phyloP scores from a whole-genome alignment of 2,888 invertebrate genomes.

The Megastigmus dorsalis region DNA sequence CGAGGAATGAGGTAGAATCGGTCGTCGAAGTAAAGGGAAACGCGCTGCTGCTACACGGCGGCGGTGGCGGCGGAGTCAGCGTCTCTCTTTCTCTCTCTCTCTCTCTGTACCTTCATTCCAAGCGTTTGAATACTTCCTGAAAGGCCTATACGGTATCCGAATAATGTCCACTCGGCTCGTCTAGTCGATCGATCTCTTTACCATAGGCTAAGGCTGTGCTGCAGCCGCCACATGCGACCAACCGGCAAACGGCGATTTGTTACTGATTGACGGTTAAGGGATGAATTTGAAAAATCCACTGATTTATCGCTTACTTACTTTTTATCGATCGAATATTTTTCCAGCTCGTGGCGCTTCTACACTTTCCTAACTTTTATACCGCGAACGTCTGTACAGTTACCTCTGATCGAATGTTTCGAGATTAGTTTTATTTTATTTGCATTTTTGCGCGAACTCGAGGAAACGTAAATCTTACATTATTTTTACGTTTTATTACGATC shows the following conservation, averaged over 20 bases:
- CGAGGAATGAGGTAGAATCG: conserved; percentile 9
- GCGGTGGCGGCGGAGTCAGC: neutral
- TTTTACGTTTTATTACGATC: no score
- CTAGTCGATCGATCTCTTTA: conserved; percentile 36
- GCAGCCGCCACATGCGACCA: no score
- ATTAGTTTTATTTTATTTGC: no score
- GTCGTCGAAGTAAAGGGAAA: neutral
- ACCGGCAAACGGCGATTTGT: neutral
- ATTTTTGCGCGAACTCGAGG: no score
- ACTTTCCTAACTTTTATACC: no score
- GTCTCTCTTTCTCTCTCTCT: no score
- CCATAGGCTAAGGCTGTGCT: neutral
- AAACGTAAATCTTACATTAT: no score
- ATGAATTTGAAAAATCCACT: neutral
- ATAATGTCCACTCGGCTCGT: conserved; percentile 44
- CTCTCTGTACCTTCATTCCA: conserved; percentile 25
- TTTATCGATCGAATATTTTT: no score
- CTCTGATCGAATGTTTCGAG: no score
- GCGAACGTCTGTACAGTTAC: no score
- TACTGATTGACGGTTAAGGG: neutral
- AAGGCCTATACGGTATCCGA: conserved; percentile 34
- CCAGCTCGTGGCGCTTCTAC: no score
- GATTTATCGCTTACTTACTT: conserved; percentile 10
- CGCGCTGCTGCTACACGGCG: neutral
- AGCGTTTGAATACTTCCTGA: conserved; percentile 39